Evolutionary conservation across 2,888 invertebrate species (phyloP), one percentile per base, ranked within the genome.

Genomic region (Drosophila heteroneura): DNA sequence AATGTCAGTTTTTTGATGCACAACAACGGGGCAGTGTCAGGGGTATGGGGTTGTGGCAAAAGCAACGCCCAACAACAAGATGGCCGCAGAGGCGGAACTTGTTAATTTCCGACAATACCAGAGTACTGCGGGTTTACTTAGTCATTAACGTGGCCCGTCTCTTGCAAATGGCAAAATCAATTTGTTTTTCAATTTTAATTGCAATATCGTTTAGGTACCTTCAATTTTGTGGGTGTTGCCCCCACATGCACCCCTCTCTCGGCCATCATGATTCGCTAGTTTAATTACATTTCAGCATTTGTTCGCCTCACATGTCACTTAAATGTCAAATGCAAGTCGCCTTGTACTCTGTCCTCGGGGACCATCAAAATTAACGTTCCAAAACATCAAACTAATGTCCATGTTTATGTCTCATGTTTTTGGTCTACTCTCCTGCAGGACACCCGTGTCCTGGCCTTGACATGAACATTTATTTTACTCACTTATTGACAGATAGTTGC

Each of bases 281-380:
- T 75, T 82, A 85, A 85, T 85, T 88, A 82, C 77, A 78, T 72
- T 82, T 85, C 67, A 83, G 56, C 70, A 56, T 62, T 61, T 60
- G 62, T 59, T 56, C 67, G 63, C 53, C 62, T 67, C 58, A 77
- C 70, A 79, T 82, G 85, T 81, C 87, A 78, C 72, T 80, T 87
- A 83, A 89, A 87, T 88, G 89, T 83, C 87, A 87, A 88, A 73
- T 87, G 80, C 86, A 86, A 86, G 60, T 64, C 44, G 51, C 26
- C 47, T 26, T 26, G 22, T 44, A 28, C 37, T 57, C 39, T 22
- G 54, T 56, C 30, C 41, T 52, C n/a, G 65, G 67, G 61, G 49
- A 39, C 53, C 39, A 32, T 30, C 37, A 52, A 60, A 72, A 76
- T 76, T 68, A 70, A 69, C 57, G 58, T 32, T 30, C 52, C 54